Evolutionary conservation across 2,888 invertebrate genomes (phyloP).

Genomic region (Philopedon plagiatum): DNA sequence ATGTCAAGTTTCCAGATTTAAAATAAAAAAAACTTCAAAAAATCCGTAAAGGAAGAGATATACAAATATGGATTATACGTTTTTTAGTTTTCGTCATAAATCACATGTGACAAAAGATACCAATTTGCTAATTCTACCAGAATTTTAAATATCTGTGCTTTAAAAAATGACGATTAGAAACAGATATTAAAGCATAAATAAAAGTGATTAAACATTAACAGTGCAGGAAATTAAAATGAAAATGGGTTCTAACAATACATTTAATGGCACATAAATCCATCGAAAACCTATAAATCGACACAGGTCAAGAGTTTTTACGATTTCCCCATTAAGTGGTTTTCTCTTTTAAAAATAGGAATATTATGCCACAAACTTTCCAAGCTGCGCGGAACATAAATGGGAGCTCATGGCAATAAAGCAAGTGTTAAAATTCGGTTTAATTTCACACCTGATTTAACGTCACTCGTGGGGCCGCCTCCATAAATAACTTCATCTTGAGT

Average conservation of each 20-base stretch:
- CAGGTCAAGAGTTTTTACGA: constrained; percentile 20
- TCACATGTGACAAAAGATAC: too few relatives aligned
- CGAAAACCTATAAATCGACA: constrained; percentile 1
- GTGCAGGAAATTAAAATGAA: constrained; percentile 8
- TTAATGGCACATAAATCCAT: constrained; percentile 15
- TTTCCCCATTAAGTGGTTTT: constrained; percentile 21
- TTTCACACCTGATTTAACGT: constrained; percentile 56
- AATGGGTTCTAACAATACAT: constrained; percentile 8
- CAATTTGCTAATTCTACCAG: too few relatives aligned
- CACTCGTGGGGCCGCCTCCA: constrained; percentile 40
- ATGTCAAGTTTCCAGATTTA: too few relatives aligned
- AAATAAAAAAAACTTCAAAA: too few relatives aligned
- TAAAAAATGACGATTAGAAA: constrained; percentile 15
- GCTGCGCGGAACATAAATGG: constrained; percentile 32
- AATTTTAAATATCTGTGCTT: too few relatives aligned
- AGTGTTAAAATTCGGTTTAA: constrained; percentile 52
- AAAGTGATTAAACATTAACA: neutral
- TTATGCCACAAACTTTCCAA: constrained; percentile 8
- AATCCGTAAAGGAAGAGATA: too few relatives aligned
- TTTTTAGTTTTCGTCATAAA: too few relatives aligned
- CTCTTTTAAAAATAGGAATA: constrained; percentile 33
- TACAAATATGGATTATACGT: too few relatives aligned
- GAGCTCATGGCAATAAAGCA: constrained; percentile 42
- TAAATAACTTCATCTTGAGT: constrained; percentile 48
- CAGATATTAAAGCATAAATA: neutral